Evolutionary conservation across 23 tunicate species (phyloP).

Genomic region (Oikopleura albicans): DNA sequence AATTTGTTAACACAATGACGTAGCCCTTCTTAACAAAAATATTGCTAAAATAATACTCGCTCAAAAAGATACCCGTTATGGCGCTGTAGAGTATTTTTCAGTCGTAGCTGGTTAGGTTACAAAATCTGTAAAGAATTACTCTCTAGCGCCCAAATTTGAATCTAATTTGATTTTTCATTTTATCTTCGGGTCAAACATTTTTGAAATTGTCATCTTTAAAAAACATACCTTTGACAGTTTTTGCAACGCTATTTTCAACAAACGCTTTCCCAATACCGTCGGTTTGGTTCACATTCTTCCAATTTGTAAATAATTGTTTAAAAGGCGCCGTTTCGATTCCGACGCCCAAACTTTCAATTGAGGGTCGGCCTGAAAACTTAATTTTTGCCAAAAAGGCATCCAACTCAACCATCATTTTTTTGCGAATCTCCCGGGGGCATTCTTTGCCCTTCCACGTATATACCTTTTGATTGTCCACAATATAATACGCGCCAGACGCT

Average conservation of each 20-base stretch:
- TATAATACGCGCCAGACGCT: conserved; percentile 32
- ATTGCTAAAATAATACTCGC: no score
- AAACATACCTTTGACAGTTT: conserved; percentile 13
- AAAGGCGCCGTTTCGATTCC: conserved; percentile 63
- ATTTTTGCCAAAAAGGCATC: not conserved
- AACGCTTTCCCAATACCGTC: not conserved
- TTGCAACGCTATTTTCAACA: not conserved
- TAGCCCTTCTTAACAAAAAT: no score
- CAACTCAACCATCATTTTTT: not conserved
- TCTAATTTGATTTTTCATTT: no score
- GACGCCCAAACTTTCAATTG: conserved; percentile 46
- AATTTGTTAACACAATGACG: no score
- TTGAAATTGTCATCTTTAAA: no score
- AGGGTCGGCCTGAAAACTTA: conserved; percentile 21
- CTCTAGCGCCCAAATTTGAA: no score
- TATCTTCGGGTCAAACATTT: no score
- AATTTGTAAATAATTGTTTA: conserved; percentile 52
- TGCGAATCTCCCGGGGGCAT: conserved; percentile 44
- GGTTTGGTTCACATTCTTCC: conserved; percentile 22
- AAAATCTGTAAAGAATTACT: no score
- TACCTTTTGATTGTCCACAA: conserved; percentile 70
- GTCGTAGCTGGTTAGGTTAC: no score
- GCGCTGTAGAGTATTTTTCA: no score
- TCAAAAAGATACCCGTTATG: no score
- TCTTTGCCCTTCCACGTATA: conserved; percentile 92